Evolutionary conservation across 2,888 invertebrate genomes (phyloP).

Genomic region (Willowsia nigromaculata): DNA sequence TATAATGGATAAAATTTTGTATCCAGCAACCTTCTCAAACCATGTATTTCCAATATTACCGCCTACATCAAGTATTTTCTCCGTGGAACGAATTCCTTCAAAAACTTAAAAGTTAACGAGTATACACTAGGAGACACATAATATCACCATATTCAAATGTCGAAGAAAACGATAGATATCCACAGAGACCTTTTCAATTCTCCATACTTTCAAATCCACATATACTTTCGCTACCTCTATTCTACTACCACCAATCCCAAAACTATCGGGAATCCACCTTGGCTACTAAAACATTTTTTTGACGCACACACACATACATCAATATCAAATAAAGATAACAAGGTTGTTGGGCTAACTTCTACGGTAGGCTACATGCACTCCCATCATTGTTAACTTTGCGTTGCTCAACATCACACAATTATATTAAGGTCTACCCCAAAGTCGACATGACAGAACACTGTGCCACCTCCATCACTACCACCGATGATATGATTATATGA

Average conservation of each 20-base stretch:
- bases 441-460: too few relatives aligned
- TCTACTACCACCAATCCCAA: neutral
- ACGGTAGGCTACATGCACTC: neutral
- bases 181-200: conserved; percentile 9
- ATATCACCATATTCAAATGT: too few relatives aligned
- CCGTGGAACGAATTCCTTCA: too few relatives aligned
- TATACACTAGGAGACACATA: neutral
- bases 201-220: conserved; percentile 3
- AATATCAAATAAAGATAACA: neutral
- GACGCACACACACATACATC: neutral
- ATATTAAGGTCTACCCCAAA: too few relatives aligned
- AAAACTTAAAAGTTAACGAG: neutral
- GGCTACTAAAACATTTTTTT: neutral
- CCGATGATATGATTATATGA: neutral
- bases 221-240: too few relatives aligned
- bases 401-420: too few relatives aligned
- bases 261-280: too few relatives aligned
- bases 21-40: too few relatives aligned
- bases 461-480: neutral
- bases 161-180: neutral
- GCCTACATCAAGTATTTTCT: too few relatives aligned
- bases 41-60: neutral
- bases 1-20: too few relatives aligned
- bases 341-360: neutral
- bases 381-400: too few relatives aligned